Percentiles rank a stretch among this genome's conserved stretches.
phyloP scores from a whole-genome alignment of 1,140 invertebrate species.

The Pissodes strobi region DNA sequence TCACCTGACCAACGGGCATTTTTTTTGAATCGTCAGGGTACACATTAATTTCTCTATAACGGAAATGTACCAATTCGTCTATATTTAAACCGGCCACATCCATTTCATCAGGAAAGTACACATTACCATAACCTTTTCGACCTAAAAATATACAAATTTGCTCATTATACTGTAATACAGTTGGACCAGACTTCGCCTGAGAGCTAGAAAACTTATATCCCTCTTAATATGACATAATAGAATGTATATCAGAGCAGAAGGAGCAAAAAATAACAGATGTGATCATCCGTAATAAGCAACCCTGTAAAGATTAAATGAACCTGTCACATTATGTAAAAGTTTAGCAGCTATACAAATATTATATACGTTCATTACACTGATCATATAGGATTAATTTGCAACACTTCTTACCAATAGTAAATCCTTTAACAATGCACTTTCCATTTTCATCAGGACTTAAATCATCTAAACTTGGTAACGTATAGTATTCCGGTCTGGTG shows the following conservation, averaged over 20 bases:
- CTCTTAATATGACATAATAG: too few relatives aligned
- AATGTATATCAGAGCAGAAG: too few relatives aligned
- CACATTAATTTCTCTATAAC: constrained; percentile 76
- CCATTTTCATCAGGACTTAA: constrained; percentile 73
- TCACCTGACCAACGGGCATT: constrained; percentile 71
- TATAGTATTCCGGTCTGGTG: constrained; percentile 76
- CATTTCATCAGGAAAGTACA: constrained; percentile 85
- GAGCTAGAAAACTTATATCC: too few relatives aligned
- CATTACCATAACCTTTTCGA: constrained; percentile 87
- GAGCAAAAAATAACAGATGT: too few relatives aligned
- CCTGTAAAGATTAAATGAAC: too few relatives aligned
- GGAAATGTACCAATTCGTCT: constrained; percentile 80
- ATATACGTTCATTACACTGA: too few relatives aligned
- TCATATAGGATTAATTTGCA: not conserved
- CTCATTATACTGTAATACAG: not conserved
- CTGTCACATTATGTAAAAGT: too few relatives aligned
- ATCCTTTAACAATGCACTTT: constrained; percentile 84
- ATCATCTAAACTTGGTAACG: constrained; percentile 79
- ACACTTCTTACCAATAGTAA: constrained; percentile 62
- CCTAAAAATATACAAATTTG: constrained; percentile 69
- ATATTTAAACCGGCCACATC: constrained; percentile 89
- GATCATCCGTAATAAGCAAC: too few relatives aligned
- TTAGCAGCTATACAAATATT: too few relatives aligned
- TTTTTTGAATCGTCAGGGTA: constrained; percentile 73
- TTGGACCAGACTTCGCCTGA: too few relatives aligned